phyloP scores from a whole-genome alignment of 2,888 invertebrate genomes.

The Sycophila texana region DNA sequence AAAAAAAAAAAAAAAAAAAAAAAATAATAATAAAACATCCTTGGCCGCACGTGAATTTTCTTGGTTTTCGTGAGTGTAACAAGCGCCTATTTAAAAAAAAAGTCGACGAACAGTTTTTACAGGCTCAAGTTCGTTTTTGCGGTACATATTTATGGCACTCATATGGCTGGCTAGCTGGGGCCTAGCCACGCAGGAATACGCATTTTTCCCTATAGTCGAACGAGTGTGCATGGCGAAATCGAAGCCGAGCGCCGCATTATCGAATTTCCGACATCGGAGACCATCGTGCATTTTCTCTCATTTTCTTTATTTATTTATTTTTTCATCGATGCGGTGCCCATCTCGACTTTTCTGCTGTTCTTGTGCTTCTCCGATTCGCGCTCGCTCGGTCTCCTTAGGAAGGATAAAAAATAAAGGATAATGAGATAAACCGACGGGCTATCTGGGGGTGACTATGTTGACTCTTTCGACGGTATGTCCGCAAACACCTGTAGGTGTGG shows the following conservation, averaged over 20 bases:
- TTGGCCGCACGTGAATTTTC: slow-evolving; percentile 19
- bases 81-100: slow-evolving; percentile 27
- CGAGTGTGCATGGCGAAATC: slow-evolving; percentile 30
- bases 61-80: slow-evolving; percentile 46
- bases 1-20: slow-evolving; percentile 15
- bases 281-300: slow-evolving; percentile 6
- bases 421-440: slow-evolving; percentile 1
- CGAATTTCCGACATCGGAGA: slow-evolving; percentile 48
- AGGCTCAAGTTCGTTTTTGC: slow-evolving; percentile 56
- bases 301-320: slow-evolving; percentile 1
- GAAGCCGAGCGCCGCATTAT: slow-evolving; percentile 47
- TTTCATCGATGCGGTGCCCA: slow-evolving; percentile 1
- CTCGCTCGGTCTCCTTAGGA: not conserved
- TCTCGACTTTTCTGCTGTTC: not conserved
- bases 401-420: slow-evolving; percentile 4
- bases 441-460: slow-evolving; percentile 16
- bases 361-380: not conserved
- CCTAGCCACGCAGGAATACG: slow-evolving; percentile 61
- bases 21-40: slow-evolving; percentile 16
- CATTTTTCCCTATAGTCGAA: slow-evolving; percentile 52
- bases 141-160: slow-evolving; percentile 71
- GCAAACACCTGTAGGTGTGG: not conserved
- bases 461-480: not conserved
- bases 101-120: slow-evolving; percentile 27
- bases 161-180: slow-evolving; percentile 70